Base-by-base conservation (phyloP, 1,140 invertebrate species). In the Drosophila insularis region DNA sequence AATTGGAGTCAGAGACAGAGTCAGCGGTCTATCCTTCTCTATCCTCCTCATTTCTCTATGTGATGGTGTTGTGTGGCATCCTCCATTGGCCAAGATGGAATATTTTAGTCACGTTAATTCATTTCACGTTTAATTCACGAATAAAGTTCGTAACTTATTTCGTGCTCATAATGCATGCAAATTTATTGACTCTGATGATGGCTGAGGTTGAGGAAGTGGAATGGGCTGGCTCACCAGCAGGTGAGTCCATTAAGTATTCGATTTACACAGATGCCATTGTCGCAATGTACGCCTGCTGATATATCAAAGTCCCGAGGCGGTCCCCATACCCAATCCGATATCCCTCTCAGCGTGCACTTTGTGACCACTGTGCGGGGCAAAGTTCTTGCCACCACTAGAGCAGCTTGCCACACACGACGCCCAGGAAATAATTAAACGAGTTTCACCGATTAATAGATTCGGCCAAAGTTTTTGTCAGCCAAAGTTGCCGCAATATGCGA, bases 101-200 rank as follows among this genome's bases (percentile, higher is more conserved):
- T 86, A 86, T 89, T 87, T 87, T 65, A 87, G 84, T 87, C 84
- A 89, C 84, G 82, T 89, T 87, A 87, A 82, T 82, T 87, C 82
- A 89, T 87, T 69, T 69, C 63, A 71, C 84, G 72, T 73, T 82
- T 73, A 79, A 73, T 82, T 81, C 80, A 69, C 68, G 65, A 77
- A 89, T 87, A 87, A 87, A 89, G 67, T 87, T 82, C 76, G 60
- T 82, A 87, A 89, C 79, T 89, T 87, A 87, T 87, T 73, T 87
- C 68, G 72, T 71, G 84, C 72, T 73, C 79, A 89, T 79, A 87
- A 82, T 79, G 84, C 82, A 87, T 68, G 84, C 72, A 87, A 80
- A 82, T 74, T 87, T 82, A 87, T 87, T 78, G 69, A 54, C 60
- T 58, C 37, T 23, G 40, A 17, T 43, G 21, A 7, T 10, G 19